Conservation (phyloP, 2,113 vertebrate genomes). For the Pica pica region DNA sequence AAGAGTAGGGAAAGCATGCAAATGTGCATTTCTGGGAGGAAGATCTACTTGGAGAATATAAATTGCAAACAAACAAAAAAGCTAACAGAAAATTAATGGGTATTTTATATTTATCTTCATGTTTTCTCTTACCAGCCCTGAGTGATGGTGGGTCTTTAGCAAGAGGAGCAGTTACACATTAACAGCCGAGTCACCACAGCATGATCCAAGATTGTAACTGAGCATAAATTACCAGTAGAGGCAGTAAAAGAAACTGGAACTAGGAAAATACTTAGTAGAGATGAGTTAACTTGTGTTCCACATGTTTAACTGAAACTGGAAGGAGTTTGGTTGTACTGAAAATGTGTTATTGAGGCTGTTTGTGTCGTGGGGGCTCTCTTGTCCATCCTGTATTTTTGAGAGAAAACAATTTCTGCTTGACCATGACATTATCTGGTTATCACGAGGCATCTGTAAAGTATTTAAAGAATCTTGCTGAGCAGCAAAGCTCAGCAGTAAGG, state of each 20-base stretch:
- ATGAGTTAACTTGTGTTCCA: neutral
- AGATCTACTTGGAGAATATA: neutral
- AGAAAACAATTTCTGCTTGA: neutral
- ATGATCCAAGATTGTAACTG: neutral
- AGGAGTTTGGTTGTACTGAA: neutral
- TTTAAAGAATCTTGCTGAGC: neutral
- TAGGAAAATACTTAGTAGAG: neutral
- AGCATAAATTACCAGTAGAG: neutral
- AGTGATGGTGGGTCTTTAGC: neutral
- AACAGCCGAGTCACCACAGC: neutral
- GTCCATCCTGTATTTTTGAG: neutral
- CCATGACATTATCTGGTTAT: neutral
- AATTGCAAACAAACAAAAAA: neutral
- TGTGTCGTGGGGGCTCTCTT: neutral
- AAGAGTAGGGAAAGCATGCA: neutral
- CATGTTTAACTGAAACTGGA: neutral
- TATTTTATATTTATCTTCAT: neutral
- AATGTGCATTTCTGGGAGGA: neutral
- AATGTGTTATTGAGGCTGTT: neutral
- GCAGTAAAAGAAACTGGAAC: neutral
- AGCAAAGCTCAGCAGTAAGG: neutral
- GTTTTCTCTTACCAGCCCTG: neutral
- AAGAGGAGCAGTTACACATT: neutral
- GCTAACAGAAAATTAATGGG: neutral
- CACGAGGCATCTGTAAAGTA: neutral